These are phyloP conservation scores for Halcyon badia DNA, from an alignment of 2,797 vertebrate species.

Conservation along the genomic window DNA sequence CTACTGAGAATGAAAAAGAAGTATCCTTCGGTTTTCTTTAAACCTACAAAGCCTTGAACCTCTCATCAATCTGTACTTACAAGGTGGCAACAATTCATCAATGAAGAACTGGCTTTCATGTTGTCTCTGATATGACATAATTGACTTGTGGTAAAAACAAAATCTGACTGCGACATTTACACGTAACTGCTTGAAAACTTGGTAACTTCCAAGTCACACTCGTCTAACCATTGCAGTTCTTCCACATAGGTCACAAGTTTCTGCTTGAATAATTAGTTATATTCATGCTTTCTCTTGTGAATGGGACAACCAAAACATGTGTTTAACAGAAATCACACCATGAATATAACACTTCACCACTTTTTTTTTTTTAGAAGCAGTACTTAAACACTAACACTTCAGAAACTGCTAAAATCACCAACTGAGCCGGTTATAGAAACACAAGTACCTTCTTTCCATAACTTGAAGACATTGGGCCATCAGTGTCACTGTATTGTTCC, in stretches of 20 bases:
- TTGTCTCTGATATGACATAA: not conserved
- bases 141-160: constrained; percentile 44
- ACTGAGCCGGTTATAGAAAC: not conserved
- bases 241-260: not conserved
- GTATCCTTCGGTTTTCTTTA: not conserved
- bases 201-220: constrained; percentile 4
- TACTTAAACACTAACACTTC: not conserved
- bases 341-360: not conserved
- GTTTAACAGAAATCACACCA: not conserved
- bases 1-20: not conserved
- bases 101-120: not conserved
- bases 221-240: not conserved
- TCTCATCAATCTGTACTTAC: not conserved
- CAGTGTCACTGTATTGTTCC: not conserved
- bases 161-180: constrained; percentile 34
- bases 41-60: not conserved
- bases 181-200: constrained; percentile 43
- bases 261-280: not conserved
- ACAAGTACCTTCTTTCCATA: not conserved
- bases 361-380: not conserved
- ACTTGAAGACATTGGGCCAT: not conserved
- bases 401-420: not conserved
- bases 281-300: not conserved
- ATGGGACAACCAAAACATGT: rapidly evolving
- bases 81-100: not conserved